Conservation (phyloP, 2,888 invertebrate genomes). For the Agriopis aurantiaria region DNA sequence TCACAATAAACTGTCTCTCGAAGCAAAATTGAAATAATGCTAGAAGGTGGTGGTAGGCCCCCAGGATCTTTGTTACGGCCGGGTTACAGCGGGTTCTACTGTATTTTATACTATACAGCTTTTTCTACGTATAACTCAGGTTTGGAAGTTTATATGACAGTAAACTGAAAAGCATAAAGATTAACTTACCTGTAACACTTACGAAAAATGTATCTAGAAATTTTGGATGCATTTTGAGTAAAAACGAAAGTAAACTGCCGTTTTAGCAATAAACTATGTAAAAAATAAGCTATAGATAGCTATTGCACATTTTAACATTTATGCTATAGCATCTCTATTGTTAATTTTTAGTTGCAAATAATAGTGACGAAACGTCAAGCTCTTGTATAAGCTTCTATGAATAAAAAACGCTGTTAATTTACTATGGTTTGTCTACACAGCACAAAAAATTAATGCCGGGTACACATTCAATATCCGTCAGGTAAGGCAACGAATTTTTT, state of each 20-base stretch:
- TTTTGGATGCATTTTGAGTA: background rate
- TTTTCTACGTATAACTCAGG: conserved; percentile 55
- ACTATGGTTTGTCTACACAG: background rate
- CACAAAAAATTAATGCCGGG: background rate
- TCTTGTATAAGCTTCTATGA: background rate
- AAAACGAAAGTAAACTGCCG: background rate
- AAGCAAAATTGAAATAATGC: background rate
- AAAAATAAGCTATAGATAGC: too few relatives aligned
- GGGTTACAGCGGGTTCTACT: conserved; percentile 68
- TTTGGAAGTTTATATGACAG: conserved; percentile 70
- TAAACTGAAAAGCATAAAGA: background rate
- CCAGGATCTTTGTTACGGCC: conserved; percentile 69
- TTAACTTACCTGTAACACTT: conserved; percentile 2
- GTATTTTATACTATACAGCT: conserved; percentile 66
- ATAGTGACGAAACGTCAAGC: background rate
- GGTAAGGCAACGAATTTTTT: background rate
- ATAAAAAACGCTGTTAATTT: background rate
- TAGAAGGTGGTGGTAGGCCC: conserved; percentile 5
- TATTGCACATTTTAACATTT: too few relatives aligned
- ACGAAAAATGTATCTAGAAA: background rate
- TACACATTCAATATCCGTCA: background rate
- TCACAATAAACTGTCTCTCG: background rate
- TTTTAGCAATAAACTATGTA: background rate
- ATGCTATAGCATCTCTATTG: background rate
- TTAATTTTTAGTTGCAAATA: background rate